Conservation (phyloP, 2,888 invertebrate species). For the Ctenicera cuprea region DNA sequence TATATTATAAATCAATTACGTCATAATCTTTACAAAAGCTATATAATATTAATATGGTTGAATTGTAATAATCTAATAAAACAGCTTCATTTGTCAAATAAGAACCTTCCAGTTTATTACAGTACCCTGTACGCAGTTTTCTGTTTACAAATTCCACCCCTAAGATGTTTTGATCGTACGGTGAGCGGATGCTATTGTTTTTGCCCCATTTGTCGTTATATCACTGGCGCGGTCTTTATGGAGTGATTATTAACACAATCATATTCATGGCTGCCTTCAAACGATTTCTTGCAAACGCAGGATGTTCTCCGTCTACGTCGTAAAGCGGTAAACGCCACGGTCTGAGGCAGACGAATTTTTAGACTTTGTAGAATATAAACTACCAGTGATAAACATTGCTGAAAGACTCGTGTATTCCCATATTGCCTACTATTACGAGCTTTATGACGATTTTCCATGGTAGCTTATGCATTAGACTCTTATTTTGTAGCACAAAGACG, state of each 20-base stretch:
- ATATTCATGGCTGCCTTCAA: slow-evolving; percentile 67
- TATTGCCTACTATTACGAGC: slow-evolving; percentile 57
- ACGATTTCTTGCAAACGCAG: slow-evolving; percentile 30
- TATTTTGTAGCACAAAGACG: slow-evolving; percentile 43
- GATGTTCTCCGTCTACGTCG: slow-evolving; percentile 17
- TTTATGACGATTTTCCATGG: slow-evolving; percentile 54
- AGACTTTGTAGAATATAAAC: slow-evolving; percentile 23
- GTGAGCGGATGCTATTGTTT: slow-evolving; percentile 63
- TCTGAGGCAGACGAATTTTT: slow-evolving; percentile 9
- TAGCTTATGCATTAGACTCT: slow-evolving; percentile 43
- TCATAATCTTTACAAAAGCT: too few species aligned
- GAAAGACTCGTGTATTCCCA: slow-evolving; percentile 36
- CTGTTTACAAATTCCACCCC: slow-evolving; percentile 17
- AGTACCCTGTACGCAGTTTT: background rate
- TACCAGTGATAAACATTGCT: slow-evolving; percentile 8
- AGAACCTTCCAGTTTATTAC: too few species aligned
- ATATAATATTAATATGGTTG: too few species aligned
- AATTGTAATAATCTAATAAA: too few species aligned
- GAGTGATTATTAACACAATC: slow-evolving; percentile 70
- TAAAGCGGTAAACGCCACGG: slow-evolving; percentile 29
- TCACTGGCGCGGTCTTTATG: slow-evolving; percentile 62
- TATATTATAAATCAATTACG: too few species aligned
- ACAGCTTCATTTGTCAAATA: too few species aligned
- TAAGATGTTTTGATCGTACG: slow-evolving; percentile 63
- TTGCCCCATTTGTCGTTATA: slow-evolving; percentile 66